Percentiles rank a stretch among this genome's conserved stretches.
phyloP scores from a whole-genome alignment of 2,113 vertebrate genomes.

The Triplophysa siluroides region DNA sequence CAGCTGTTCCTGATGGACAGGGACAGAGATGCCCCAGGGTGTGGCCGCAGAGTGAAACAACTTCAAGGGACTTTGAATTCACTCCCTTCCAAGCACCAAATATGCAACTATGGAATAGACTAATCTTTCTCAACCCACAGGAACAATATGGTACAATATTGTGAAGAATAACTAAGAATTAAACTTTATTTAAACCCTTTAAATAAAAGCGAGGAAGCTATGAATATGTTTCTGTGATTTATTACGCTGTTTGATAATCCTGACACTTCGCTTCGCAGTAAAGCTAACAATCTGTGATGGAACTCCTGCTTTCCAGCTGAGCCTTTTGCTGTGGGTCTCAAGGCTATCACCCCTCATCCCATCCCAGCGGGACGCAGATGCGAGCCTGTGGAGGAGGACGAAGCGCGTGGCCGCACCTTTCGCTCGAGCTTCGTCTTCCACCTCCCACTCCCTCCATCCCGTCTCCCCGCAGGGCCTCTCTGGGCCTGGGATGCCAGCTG shows the following conservation, averaged over 20 bases:
- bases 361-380: slow-evolving; percentile 45
- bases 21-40: no score
- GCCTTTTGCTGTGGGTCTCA: slow-evolving; percentile 41
- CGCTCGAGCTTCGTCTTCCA: not conserved
- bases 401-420: slow-evolving; percentile 23
- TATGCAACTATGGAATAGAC: no score
- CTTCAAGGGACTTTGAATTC: no score
- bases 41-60: no score
- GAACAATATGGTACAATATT: not conserved
- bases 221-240: slow-evolving; percentile 36
- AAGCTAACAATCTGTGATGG: slow-evolving; percentile 49
- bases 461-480: slow-evolving; percentile 4
- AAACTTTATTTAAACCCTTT: slow-evolving; percentile 15
- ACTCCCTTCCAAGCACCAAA: no score
- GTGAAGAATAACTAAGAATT: slow-evolving; percentile 15
- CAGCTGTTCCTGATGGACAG: no score
- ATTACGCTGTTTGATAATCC: slow-evolving; percentile 7
- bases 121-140: no score
- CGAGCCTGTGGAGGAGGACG: slow-evolving; percentile 6
- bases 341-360: slow-evolving; percentile 30
- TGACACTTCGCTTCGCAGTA: slow-evolving; percentile 20
- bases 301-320: slow-evolving; percentile 43
- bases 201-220: not conserved
- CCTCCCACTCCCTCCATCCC: not conserved
- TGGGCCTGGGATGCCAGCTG: slow-evolving; percentile 52